Evolutionary conservation across 2,113 vertebrate species (phyloP).

Genomic region (Phalacrocorax carbo): DNA sequence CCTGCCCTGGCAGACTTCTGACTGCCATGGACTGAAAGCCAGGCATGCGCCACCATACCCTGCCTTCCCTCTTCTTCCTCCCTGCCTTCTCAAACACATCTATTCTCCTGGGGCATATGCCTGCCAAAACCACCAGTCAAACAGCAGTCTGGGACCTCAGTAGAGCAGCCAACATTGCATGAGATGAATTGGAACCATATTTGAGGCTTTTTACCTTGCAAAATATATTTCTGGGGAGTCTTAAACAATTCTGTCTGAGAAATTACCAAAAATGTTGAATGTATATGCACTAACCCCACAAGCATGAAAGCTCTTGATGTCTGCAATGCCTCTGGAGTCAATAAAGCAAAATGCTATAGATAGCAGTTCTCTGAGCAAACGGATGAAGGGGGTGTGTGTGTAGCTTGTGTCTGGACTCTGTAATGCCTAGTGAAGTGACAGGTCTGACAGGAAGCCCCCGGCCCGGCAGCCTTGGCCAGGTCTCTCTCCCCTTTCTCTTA

Average conservation of each 20-base stretch:
- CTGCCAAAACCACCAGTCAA: neutral
- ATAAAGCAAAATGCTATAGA: neutral
- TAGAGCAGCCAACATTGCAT: neutral
- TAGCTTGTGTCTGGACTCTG: neutral
- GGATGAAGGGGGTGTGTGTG: neutral
- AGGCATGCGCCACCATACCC: rapidly evolving
- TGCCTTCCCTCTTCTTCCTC: neutral
- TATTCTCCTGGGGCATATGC: neutral
- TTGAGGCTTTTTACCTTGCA: neutral
- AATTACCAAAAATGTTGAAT: neutral
- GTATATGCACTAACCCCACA: neutral
- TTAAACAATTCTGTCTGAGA: neutral
- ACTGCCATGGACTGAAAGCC: neutral
- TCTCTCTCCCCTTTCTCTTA: neutral
- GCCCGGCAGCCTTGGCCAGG: neutral
- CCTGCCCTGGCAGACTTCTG: neutral
- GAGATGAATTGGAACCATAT: neutral
- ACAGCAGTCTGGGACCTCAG: neutral
- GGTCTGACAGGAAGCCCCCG: neutral
- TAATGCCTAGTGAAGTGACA: neutral
- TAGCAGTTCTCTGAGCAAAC: neutral
- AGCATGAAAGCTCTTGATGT: neutral
- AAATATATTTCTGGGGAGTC: neutral
- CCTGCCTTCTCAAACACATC: neutral
- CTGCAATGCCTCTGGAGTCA: neutral